phyloP scores from a whole-genome alignment of 2,888 invertebrate genomes.

The Coenonympha arcania region DNA sequence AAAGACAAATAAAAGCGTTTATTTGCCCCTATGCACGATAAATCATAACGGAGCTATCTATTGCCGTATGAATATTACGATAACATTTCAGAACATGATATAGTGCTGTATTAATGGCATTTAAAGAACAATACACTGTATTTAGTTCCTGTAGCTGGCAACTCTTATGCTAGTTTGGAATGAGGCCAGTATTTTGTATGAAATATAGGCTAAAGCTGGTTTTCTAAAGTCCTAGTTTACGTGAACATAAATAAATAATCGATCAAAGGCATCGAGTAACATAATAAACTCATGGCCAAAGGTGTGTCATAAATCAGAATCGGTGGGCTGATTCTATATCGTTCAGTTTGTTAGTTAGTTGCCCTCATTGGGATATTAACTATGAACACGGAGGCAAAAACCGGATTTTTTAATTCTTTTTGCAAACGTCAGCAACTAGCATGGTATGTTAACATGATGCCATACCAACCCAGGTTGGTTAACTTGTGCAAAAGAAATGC shows the following conservation, averaged over 20 bases:
- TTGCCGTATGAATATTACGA: conserved; percentile 12
- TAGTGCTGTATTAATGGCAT: conserved; percentile 34
- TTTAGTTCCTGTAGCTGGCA: conserved; percentile 42
- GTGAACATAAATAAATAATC: background rate
- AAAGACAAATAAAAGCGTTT: background rate
- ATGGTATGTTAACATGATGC: too few relatives aligned
- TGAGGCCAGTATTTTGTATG: conserved; percentile 41
- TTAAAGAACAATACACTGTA: conserved; percentile 51
- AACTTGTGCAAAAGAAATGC: too few relatives aligned
- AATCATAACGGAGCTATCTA: background rate
- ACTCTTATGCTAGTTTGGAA: conserved; percentile 35
- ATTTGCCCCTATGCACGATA: background rate
- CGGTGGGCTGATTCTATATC: too few relatives aligned
- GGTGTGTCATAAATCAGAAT: too few relatives aligned
- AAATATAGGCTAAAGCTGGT: background rate
- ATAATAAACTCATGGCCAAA: too few relatives aligned
- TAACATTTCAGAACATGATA: conserved; percentile 25
- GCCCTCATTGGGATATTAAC: too few relatives aligned
- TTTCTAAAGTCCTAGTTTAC: background rate
- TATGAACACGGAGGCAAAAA: too few relatives aligned
- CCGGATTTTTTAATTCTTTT: too few relatives aligned
- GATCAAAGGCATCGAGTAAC: too few relatives aligned
- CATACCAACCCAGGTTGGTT: too few relatives aligned
- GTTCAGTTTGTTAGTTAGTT: too few relatives aligned
- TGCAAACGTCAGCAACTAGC: too few relatives aligned